These are phyloP conservation scores for Drosophila teissieri DNA, from an alignment of 1,140 invertebrate species.

Conservation along the genomic window DNA sequence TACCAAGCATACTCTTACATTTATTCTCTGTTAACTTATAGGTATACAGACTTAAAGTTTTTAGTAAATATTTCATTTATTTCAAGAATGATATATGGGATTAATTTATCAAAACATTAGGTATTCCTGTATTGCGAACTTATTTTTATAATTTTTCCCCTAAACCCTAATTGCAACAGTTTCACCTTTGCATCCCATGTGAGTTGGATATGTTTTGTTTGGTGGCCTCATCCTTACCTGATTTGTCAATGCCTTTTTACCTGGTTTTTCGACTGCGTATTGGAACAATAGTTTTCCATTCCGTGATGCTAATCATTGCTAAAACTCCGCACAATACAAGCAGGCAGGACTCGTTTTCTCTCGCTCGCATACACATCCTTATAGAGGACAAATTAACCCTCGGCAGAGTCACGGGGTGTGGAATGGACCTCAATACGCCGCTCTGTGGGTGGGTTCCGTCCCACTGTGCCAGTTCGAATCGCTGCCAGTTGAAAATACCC, in stretches of 20 bases:
- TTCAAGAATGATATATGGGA: too few species aligned
- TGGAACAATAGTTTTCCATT: constrained; percentile 76
- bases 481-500: constrained; percentile 30
- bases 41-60: too few species aligned
- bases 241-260: constrained; percentile 75
- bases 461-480: constrained; percentile 63
- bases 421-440: constrained; percentile 25
- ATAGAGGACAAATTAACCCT: constrained; percentile 63
- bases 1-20: too few species aligned
- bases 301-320: constrained; percentile 79
- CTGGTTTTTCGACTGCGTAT: constrained; percentile 67
- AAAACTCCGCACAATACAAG: constrained; percentile 62
- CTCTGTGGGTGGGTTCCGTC: constrained; percentile 64
- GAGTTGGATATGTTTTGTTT: constrained; percentile 22
- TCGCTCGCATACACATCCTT: constrained; percentile 14
- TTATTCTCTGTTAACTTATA: too few species aligned
- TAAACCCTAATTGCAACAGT: constrained; percentile 56
- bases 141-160: background rate
- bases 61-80: too few species aligned
- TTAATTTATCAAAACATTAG: background rate
- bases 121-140: background rate
- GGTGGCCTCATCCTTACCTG: constrained; percentile 55
- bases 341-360: constrained; percentile 1
- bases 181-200: background rate
- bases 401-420: constrained; percentile 36